Percentiles rank a stretch among this genome's conserved stretches.
Conservation (phyloP, 2,797 vertebrate species). For the Catostomus latipinnis region DNA sequence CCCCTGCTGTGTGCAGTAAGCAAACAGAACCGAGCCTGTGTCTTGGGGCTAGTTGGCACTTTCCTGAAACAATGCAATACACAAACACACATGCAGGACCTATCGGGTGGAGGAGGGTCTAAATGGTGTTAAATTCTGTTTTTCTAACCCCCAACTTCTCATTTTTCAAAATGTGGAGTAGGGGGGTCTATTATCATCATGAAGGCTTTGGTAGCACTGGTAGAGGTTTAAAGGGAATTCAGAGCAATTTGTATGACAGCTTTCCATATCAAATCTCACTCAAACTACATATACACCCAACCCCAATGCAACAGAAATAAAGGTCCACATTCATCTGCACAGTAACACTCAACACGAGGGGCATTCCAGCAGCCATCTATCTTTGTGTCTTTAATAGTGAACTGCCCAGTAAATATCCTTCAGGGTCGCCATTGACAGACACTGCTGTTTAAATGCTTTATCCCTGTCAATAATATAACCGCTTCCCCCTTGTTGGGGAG, state of each 20-base stretch:
- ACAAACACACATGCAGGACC: conserved; percentile 36
- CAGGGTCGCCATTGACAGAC: conserved; percentile 45
- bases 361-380: conserved; percentile 39
- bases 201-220: background rate
- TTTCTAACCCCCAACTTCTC: conserved; percentile 45
- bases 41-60: conserved; percentile 64
- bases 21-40: conserved; percentile 60
- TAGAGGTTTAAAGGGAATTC: conserved; percentile 16
- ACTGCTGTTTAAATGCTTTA: conserved; percentile 43
- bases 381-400: conserved; percentile 28
- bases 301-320: conserved; percentile 32
- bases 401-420: conserved; percentile 38
- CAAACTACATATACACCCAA: conserved; percentile 8
- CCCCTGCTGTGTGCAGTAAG: conserved; percentile 31
- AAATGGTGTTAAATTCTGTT: conserved; percentile 34
- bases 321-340: conserved; percentile 15
- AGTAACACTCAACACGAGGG: conserved; percentile 29
- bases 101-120: conserved; percentile 13
- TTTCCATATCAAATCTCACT: conserved; percentile 14
- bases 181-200: conserved; percentile 22
- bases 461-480: conserved; percentile 43
- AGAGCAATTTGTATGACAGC: conserved; percentile 38
- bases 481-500: conserved; percentile 37
- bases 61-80: conserved; percentile 55
- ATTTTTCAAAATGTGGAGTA: conserved; percentile 35